Evolutionary conservation across 2,113 vertebrate genomes (phyloP).

Genomic region (Phyllostomus hastatus): DNA sequence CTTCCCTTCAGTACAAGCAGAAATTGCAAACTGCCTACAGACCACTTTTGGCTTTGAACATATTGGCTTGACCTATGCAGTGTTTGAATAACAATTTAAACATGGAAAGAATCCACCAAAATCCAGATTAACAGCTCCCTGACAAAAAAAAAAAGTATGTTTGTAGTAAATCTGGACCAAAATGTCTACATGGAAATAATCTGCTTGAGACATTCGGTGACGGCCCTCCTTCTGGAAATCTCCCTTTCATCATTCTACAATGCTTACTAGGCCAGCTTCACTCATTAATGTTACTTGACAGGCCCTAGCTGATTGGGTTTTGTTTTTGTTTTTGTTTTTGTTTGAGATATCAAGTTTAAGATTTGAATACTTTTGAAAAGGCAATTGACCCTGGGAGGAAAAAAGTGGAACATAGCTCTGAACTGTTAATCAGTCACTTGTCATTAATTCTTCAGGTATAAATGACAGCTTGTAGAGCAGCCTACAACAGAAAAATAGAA

Average conservation of each 20-base stretch:
- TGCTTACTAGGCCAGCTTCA: neutral
- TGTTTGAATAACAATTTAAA: neutral
- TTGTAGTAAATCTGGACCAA: neutral
- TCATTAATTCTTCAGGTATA: neutral
- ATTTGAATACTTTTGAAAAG: neutral
- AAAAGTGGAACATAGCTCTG: neutral
- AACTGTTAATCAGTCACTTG: slow-evolving; percentile 4
- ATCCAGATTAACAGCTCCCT: neutral
- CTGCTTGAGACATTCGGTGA: neutral
- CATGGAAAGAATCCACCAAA: neutral
- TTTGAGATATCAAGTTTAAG: neutral
- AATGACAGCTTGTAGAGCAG: neutral
- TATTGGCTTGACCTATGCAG: neutral
- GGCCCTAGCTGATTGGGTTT: neutral
- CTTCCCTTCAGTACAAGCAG: neutral
- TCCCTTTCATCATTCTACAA: neutral
- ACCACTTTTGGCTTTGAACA: neutral
- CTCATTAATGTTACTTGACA: neutral
- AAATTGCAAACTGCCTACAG: neutral
- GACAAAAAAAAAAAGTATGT: neutral
- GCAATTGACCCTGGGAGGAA: neutral
- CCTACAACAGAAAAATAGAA: neutral
- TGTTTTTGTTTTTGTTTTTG: neutral
- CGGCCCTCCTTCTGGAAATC: neutral
- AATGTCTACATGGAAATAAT: neutral